phyloP scores from a whole-genome alignment of 1,140 invertebrate genomes.

The Drosophila cardini region DNA sequence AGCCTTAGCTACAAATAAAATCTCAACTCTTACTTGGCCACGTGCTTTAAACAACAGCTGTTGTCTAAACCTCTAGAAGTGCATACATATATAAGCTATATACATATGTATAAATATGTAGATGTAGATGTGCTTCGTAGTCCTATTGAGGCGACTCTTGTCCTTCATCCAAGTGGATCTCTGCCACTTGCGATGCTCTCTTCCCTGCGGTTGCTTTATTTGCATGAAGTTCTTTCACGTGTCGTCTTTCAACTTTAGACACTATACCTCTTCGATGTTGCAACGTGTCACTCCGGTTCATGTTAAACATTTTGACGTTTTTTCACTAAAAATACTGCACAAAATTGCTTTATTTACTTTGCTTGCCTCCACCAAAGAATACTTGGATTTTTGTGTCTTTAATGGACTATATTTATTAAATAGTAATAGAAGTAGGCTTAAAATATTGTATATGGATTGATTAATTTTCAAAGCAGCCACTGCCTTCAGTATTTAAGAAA shows the following conservation, averaged over 20 bases:
- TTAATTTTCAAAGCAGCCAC: conserved; percentile 11
- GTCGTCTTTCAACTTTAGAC: neutral
- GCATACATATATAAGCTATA: too few relatives aligned
- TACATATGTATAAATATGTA: neutral
- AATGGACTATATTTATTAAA: too few relatives aligned
- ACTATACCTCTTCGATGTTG: neutral
- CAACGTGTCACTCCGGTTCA: conserved; percentile 26
- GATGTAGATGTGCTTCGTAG: neutral
- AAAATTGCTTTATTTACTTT: conserved; percentile 54
- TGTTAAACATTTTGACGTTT: conserved; percentile 23
- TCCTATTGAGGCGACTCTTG: conserved; percentile 22
- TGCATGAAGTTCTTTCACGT: conserved; percentile 32
- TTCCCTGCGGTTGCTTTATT: conserved; percentile 40
- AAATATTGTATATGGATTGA: too few relatives aligned
- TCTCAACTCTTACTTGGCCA: conserved; percentile 17
- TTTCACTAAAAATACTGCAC: conserved; percentile 43
- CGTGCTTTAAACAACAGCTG: conserved; percentile 28
- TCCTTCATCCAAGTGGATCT: conserved; percentile 12
- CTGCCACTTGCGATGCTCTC: conserved; percentile 8
- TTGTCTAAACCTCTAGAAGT: conserved; percentile 8
- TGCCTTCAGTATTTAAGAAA: neutral
- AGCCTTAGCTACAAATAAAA: conserved; percentile 37
- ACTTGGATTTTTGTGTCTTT: too few relatives aligned
- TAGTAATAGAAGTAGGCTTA: too few relatives aligned
- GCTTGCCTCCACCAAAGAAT: too few relatives aligned